Conservation (phyloP, 2,797 vertebrate genomes). For the Rhynchotus rufescens region DNA sequence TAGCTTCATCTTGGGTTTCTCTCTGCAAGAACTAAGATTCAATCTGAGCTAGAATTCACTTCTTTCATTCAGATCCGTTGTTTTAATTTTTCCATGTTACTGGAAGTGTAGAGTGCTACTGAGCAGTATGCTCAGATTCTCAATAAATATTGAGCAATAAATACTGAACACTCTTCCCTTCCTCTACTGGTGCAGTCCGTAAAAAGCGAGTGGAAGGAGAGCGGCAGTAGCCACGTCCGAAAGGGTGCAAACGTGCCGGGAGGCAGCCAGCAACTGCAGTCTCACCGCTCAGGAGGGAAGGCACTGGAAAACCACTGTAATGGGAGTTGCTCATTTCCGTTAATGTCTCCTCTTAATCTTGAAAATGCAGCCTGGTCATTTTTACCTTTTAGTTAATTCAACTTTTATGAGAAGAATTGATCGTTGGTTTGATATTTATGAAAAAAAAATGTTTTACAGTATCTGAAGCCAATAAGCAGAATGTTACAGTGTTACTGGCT, state of each 20-base stretch:
- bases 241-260: neutral
- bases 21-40: neutral
- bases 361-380: constrained; percentile 34
- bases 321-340: constrained; percentile 68
- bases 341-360: constrained; percentile 31
- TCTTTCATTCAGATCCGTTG: neutral
- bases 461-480: constrained; percentile 26
- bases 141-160: neutral
- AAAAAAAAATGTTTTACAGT: neutral
- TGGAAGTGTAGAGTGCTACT: neutral
- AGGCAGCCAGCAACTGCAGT: neutral
- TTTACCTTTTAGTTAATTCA: constrained; percentile 16
- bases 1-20: neutral
- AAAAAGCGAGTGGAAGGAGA: constrained; percentile 83
- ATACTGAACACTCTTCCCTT: neutral
- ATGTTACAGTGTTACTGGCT: constrained; percentile 19
- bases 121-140: neutral
- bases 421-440: constrained; percentile 24
- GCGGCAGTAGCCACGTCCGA: constrained; percentile 51
- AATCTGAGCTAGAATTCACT: neutral
- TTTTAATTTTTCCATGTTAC: neutral
- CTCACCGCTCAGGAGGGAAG: constrained; percentile 30
- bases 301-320: constrained; percentile 52
- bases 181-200: constrained; percentile 70
- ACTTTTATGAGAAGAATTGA: constrained; percentile 15